These are phyloP conservation scores for Oryctolagus cuniculus DNA, from an alignment of 2,113 vertebrate genomes.

Conservation along the genomic window mOryCun1.1 NC_091437.1:39313001-39313500, in stretches of 20 bases:
- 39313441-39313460: not conserved
- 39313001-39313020: not conserved
- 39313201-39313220: not conserved
- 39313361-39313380: not conserved
- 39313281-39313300: not conserved
- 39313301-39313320: not conserved
- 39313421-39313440: not conserved
- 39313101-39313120: not conserved
- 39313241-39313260: not conserved
- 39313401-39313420: not conserved
- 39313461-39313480: not conserved
- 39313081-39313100: not conserved
- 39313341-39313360: not conserved
- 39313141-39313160: not conserved
- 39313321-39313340: not conserved
- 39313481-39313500: not conserved
- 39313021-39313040: not conserved
- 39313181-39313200: not conserved
- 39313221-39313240: not conserved
- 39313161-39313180: not conserved
- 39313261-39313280: not conserved
- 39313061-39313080: not conserved
- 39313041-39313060: not conserved
- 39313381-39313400: not conserved
- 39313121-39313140: not conserved